Conservation (phyloP, 2,888 invertebrate species). For the Cephus pygmeus region DNA sequence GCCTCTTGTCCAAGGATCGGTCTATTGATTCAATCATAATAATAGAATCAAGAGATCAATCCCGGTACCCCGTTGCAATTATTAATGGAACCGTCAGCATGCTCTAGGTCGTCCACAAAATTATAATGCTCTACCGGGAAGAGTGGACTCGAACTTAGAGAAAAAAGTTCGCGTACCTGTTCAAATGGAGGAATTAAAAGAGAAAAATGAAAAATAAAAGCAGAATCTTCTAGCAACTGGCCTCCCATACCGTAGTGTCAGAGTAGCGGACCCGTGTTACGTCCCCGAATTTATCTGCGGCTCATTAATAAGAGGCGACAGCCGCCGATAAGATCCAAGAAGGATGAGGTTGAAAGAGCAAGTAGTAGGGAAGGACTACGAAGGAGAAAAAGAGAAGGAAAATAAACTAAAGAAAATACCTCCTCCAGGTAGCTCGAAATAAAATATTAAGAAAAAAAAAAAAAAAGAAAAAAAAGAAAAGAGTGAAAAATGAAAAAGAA, state of each 20-base stretch:
- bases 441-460: too few relatives aligned
- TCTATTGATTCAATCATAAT: too few relatives aligned
- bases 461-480: not conserved
- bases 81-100: too few relatives aligned
- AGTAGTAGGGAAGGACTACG: slow-evolving; percentile 31
- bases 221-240: slow-evolving; percentile 14
- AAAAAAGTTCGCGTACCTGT: too few relatives aligned
- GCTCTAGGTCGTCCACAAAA: too few relatives aligned
- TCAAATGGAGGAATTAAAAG: not conserved
- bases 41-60: too few relatives aligned
- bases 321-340: slow-evolving; percentile 42
- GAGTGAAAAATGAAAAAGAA: slow-evolving; percentile 2
- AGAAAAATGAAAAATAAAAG: slow-evolving; percentile 6
- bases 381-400: slow-evolving; percentile 28
- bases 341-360: slow-evolving; percentile 1
- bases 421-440: slow-evolving; percentile 35
- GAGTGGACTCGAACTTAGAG: too few relatives aligned
- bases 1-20: too few relatives aligned
- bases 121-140: too few relatives aligned
- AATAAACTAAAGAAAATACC: slow-evolving; percentile 27
- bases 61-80: too few relatives aligned
- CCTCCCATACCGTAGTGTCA: slow-evolving; percentile 29
- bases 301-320: slow-evolving; percentile 52
- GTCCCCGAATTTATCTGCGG: slow-evolving; percentile 47
- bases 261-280: slow-evolving; percentile 39